Evolutionary conservation across 2,888 invertebrate genomes (phyloP).

Genomic region (Stenchaetothrips biformis): DNA sequence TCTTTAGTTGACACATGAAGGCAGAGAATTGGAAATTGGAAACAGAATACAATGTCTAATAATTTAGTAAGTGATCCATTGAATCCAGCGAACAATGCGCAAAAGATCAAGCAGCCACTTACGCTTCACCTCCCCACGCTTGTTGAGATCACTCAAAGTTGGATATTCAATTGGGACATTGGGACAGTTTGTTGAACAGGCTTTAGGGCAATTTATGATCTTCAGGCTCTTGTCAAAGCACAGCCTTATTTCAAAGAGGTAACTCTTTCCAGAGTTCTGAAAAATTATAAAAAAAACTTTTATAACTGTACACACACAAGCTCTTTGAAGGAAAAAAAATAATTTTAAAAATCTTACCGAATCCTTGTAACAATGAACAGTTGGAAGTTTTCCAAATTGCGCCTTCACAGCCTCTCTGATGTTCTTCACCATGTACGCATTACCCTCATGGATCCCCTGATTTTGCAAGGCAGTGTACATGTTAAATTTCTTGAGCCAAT

Average conservation of each 20-base stretch:
- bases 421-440: neutral
- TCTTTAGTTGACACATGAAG: neutral
- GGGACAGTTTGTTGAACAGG: constrained; percentile 38
- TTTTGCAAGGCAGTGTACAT: constrained; percentile 56
- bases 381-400: constrained; percentile 55
- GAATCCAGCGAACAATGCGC: constrained; percentile 36
- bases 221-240: constrained; percentile 65
- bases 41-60: neutral
- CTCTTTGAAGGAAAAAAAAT: constrained; percentile 26
- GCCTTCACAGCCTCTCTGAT: constrained; percentile 53
- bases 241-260: constrained; percentile 65
- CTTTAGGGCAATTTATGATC: constrained; percentile 61
- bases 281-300: constrained; percentile 27
- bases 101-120: constrained; percentile 26
- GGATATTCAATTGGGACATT: neutral
- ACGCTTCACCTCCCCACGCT: neutral
- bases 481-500: constrained; percentile 56
- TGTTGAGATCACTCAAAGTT: constrained; percentile 16
- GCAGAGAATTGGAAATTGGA: neutral
- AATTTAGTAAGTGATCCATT: constrained; percentile 4
- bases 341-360: constrained; percentile 43
- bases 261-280: constrained; percentile 52
- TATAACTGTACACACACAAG: neutral
- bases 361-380: constrained; percentile 60
- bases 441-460: constrained; percentile 47